Evolutionary conservation across 2,113 vertebrate species (phyloP).

Genomic region (Nothobranchius furzeri): DNA sequence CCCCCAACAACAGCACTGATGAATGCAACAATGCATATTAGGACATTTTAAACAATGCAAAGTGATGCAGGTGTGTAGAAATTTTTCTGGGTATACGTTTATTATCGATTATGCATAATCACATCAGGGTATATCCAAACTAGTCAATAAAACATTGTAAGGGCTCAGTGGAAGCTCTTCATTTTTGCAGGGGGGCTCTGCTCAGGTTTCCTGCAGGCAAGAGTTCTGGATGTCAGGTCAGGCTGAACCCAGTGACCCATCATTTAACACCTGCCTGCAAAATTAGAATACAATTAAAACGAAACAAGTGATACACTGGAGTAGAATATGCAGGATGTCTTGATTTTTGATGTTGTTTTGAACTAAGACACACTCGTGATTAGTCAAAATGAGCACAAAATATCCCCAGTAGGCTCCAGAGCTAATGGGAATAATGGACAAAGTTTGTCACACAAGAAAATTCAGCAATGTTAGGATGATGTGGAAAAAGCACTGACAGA

Average conservation of each 20-base stretch:
- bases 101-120: slow-evolving; percentile 46
- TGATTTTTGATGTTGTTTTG: background rate
- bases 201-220: slow-evolving; percentile 49
- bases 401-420: background rate
- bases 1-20: slow-evolving; percentile 45
- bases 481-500: background rate
- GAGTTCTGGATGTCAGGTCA: slow-evolving; percentile 25
- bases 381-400: slow-evolving; percentile 6
- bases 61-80: slow-evolving; percentile 12
- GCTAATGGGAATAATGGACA: background rate
- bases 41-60: slow-evolving; percentile 31
- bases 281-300: slow-evolving; percentile 11
- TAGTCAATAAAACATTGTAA: slow-evolving; percentile 33
- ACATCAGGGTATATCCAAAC: slow-evolving; percentile 35
- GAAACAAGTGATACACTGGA: background rate
- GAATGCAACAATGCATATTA: slow-evolving; percentile 17
- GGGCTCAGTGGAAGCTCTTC: slow-evolving; percentile 24
- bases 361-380: slow-evolving; percentile 17
- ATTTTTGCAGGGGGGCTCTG: slow-evolving; percentile 30
- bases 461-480: background rate
- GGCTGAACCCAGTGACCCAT: slow-evolving; percentile 16
- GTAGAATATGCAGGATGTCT: background rate
- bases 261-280: slow-evolving; percentile 21
- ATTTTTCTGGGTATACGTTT: slow-evolving; percentile 27
- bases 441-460: slow-evolving; percentile 9